phyloP scores from a whole-genome alignment of 2,888 invertebrate species.

The Magallana nippona region DNA sequence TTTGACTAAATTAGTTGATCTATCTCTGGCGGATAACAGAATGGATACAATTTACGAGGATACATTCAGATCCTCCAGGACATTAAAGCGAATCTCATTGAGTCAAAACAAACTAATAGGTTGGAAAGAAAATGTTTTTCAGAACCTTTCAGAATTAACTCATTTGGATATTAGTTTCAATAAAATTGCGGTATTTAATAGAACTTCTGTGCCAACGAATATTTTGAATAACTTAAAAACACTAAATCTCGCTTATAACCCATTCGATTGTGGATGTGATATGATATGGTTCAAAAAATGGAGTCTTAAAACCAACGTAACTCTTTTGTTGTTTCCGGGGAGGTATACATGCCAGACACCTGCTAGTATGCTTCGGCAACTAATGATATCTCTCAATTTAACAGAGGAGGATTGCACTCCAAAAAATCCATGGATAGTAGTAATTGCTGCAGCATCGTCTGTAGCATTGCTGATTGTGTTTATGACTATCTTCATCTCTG shows the following conservation, averaged over 20 bases:
- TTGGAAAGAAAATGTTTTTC: constrained; percentile 23
- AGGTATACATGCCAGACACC: constrained; percentile 1
- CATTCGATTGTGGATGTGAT: constrained; percentile 24
- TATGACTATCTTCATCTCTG: not conserved
- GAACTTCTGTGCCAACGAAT: not conserved
- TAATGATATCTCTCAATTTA: not conserved
- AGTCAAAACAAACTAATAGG: constrained; percentile 1
- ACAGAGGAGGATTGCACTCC: not conserved
- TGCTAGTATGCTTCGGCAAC: not conserved
- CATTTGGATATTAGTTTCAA: not conserved
- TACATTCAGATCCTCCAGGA: not conserved
- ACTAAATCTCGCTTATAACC: not conserved
- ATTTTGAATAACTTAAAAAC: not conserved
- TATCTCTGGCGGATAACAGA: not conserved
- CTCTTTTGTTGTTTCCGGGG: not conserved
- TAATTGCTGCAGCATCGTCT: not conserved
- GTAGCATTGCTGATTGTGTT: not conserved
- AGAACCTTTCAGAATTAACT: constrained; percentile 15
- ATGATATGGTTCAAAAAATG: constrained; percentile 29
- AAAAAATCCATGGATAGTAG: not conserved
- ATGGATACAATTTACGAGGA: constrained; percentile 1
- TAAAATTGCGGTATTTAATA: constrained; percentile 2
- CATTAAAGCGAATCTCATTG: not conserved
- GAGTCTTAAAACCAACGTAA: not conserved
- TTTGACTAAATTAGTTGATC: not conserved